Conservation (phyloP, 2,797 vertebrate species). For the Bovichtus diacanthus region DNA sequence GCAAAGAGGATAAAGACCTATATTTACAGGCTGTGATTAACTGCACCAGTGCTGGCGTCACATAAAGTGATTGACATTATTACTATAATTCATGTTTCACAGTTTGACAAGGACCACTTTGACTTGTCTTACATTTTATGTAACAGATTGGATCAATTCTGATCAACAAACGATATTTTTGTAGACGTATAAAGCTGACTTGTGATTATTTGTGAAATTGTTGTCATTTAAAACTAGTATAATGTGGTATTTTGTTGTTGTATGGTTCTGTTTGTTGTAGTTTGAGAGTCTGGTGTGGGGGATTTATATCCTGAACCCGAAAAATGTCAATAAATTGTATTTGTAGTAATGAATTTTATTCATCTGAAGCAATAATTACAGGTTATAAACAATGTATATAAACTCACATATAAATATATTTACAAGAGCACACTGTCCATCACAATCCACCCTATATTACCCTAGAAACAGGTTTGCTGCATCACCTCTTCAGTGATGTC, state of each 20-base stretch:
- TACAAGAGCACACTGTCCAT: constrained; percentile 27
- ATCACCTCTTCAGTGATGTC: constrained; percentile 44
- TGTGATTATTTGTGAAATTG: too few species aligned
- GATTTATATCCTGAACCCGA: too few species aligned
- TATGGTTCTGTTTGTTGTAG: too few species aligned
- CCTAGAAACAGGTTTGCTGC: constrained; percentile 70
- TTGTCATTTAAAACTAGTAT: too few species aligned
- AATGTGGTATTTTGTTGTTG: too few species aligned
- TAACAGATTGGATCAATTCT: too few species aligned
- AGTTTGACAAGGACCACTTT: neutral
- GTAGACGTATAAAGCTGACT: too few species aligned
- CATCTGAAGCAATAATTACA: constrained; percentile 2
- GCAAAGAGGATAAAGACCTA: neutral
- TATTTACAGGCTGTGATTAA: too few species aligned
- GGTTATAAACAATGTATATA: neutral
- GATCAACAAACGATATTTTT: too few species aligned
- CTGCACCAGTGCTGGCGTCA: neutral
- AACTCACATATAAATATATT: constrained; percentile 53
- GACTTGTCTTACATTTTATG: constrained; percentile 7
- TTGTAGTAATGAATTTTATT: neutral
- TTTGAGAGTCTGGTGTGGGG: too few species aligned
- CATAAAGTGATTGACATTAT: neutral
- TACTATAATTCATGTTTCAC: neutral
- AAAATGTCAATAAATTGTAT: neutral
- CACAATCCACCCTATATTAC: neutral